Base-by-base conservation (phyloP, 1,140 invertebrate genomes). In the Pemphigus obesinymphae region DNA sequence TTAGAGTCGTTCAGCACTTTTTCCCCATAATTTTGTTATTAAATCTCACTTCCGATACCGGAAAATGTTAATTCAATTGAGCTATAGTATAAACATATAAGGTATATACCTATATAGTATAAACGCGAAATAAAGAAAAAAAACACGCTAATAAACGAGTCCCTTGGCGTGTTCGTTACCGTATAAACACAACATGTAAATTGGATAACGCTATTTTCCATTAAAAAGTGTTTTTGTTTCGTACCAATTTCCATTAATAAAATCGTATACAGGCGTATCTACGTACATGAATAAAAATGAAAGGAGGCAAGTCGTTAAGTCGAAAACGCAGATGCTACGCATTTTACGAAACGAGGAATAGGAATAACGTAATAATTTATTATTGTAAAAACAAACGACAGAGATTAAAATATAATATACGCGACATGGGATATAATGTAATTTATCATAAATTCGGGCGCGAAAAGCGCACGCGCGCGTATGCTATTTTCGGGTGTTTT, bases 161-260 rank as follows among this genome's bases (percentile, higher is more conserved):
- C 50, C 50, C 73, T 58, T 5, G 50, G 17, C 34, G 73, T 23
- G 8, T 31, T 23, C 13, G 29, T 53, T 76, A 31, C 50, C 43
- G 26, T 58, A 37, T 40, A 76, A 50, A 76, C 17, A 58, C 50
- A 76, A 58, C 50, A 58, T 58, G 73, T 55, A 76, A 76, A 76
- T 58, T 53, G 50, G 29, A 53, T 37, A 53, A 76, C 50, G 45
- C 50, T 37, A 53, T 76, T 76, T 50, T 76, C 50, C 50, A 53
- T 76, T 76, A 58, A 76, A 76, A 76, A 76, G 73, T 76, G 50
- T 53, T 76, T 76, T 76, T n/a, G n/a, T 70, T 70, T 70, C 66
- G 13, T 8, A 40, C 10, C 34, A 68, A 68, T 70, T 43, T 70
- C 66, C 66, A 70, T 70, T 76, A 76, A 76, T 53, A 34, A 76